Evolutionary conservation across 1,140 invertebrate species (phyloP).

Genomic region (Zophobas atratus): DNA sequence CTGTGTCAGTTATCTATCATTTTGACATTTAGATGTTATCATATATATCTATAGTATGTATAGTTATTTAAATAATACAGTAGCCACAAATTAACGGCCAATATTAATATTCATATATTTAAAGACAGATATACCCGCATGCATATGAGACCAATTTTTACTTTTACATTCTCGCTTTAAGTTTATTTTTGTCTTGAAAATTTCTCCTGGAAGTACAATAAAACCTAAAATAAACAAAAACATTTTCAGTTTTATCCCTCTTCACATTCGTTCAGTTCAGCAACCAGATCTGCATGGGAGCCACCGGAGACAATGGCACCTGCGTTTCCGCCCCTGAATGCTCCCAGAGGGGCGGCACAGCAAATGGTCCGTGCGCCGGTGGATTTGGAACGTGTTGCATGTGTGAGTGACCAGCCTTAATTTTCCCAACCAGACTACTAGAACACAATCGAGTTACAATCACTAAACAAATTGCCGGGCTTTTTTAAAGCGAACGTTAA

Average conservation of each 20-base stretch:
- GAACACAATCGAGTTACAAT: too few species aligned
- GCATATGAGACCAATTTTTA: too few species aligned
- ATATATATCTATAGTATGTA: too few species aligned
- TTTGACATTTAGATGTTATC: too few species aligned
- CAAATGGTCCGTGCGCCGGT: constrained; percentile 83
- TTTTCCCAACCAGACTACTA: neutral
- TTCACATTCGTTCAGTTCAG: constrained; percentile 84
- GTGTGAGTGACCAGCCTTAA: constrained; percentile 71
- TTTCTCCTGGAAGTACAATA: neutral
- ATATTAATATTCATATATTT: too few species aligned
- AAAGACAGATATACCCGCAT: too few species aligned
- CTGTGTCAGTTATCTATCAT: too few species aligned
- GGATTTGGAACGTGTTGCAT: constrained; percentile 85
- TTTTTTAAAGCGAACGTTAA: too few species aligned
- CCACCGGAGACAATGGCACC: constrained; percentile 83
- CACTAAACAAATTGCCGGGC: too few species aligned
- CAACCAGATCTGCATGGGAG: constrained; percentile 77
- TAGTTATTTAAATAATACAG: too few species aligned
- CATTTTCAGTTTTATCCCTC: constrained; percentile 57
- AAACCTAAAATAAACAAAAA: constrained; percentile 4
- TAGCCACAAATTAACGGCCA: too few species aligned
- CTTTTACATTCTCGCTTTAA: too few species aligned
- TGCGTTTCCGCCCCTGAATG: constrained; percentile 82
- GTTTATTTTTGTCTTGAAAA: neutral
- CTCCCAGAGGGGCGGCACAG: constrained; percentile 75